Conservation (phyloP, 2,797 vertebrate species). For the Falco concolor region DNA sequence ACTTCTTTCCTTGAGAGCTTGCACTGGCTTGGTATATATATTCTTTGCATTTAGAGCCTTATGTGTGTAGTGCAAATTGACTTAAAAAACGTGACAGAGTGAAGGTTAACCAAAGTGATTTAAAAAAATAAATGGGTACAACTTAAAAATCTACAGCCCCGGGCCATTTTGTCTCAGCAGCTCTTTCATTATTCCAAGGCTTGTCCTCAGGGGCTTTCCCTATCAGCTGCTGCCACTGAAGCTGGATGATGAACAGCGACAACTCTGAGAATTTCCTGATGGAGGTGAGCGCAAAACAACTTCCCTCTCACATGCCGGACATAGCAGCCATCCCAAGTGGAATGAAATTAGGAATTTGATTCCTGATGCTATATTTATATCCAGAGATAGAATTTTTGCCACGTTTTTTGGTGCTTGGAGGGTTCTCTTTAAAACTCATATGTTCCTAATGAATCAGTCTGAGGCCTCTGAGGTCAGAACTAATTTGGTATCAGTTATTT, state of each 20-base stretch:
- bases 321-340: accelerated
- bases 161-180: background rate
- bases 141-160: background rate
- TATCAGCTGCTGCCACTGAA: background rate
- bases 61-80: background rate
- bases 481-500: background rate
- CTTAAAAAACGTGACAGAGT: background rate
- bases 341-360: background rate
- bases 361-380: background rate
- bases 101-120: conserved; percentile 21
- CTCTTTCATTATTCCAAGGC: background rate
- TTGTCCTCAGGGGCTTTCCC: background rate
- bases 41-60: background rate
- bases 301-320: background rate
- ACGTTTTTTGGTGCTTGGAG: background rate
- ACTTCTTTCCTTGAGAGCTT: background rate
- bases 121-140: background rate
- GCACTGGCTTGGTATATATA: background rate
- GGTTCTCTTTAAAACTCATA: background rate
- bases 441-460: background rate
- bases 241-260: background rate
- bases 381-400: background rate
- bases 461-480: background rate
- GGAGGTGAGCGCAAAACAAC: background rate
- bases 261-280: background rate